A percentile compares a stretch with the other conserved stretches of the same genome.
These are phyloP conservation scores for Sitodiplosis mosellana DNA, from an alignment of 1,140 invertebrate genomes.

Conservation along the genomic window DNA sequence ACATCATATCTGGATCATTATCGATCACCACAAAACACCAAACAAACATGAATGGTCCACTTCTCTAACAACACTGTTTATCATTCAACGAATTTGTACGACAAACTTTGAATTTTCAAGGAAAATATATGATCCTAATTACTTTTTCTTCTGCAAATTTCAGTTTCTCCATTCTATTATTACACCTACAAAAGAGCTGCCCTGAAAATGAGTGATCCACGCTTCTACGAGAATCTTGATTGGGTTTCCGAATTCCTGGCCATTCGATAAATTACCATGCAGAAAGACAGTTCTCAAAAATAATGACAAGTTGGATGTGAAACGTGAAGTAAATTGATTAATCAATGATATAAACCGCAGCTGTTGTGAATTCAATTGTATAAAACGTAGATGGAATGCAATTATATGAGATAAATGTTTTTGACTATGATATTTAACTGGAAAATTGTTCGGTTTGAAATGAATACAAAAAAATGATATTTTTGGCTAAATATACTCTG, in stretches of 20 bases:
- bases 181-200: conserved; percentile 53
- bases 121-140: too few species aligned
- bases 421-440: too few species aligned
- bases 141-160: conserved; percentile 10
- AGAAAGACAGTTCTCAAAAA: too few species aligned
- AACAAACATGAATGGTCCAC: conserved; percentile 30
- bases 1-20: conserved; percentile 37
- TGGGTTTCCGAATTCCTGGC: conserved; percentile 39
- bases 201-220: conserved; percentile 46
- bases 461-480: too few species aligned
- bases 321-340: too few species aligned
- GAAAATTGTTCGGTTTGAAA: too few species aligned
- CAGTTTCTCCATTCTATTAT: conserved; percentile 54
- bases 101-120: not conserved
- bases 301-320: too few species aligned
- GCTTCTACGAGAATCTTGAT: conserved; percentile 50
- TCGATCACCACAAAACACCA: conserved; percentile 31
- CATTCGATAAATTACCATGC: conserved; percentile 21
- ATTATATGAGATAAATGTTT: too few species aligned
- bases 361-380: too few species aligned
- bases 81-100: conserved; percentile 28
- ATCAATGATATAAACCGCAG: too few species aligned
- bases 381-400: too few species aligned
- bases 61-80: conserved; percentile 35
- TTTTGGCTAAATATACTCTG: too few species aligned